These are phyloP conservation scores for Galerucella nymphaeae DNA, from an alignment of 2,888 invertebrate genomes.

Conservation along the genomic window DNA sequence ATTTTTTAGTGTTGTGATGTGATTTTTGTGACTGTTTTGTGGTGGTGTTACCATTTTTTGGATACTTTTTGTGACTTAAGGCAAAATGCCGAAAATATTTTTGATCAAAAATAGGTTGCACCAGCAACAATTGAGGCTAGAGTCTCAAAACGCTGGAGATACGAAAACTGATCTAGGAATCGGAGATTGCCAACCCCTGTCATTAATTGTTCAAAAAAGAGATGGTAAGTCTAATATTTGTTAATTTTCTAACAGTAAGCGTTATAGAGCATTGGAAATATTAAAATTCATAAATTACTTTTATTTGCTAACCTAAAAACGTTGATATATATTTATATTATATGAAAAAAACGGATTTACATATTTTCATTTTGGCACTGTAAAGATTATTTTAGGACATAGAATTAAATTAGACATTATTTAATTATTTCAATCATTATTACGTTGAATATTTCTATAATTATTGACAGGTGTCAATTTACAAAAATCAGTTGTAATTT, in stretches of 20 bases:
- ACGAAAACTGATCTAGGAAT: slow-evolving; percentile 72
- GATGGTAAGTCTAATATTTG: slow-evolving; percentile 61
- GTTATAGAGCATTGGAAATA: no score
- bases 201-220: slow-evolving; percentile 69
- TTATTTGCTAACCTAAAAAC: no score
- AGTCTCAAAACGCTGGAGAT: slow-evolving; percentile 81
- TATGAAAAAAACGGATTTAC: no score
- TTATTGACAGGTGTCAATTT: no score
- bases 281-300: no score
- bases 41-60: slow-evolving; percentile 31
- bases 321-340: no score
- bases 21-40: slow-evolving; percentile 31
- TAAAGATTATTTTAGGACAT: no score
- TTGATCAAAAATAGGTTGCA: slow-evolving; percentile 90
- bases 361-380: no score
- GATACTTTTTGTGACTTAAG: slow-evolving; percentile 37
- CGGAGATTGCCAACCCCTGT: slow-evolving; percentile 69
- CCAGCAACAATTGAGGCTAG: slow-evolving; percentile 89
- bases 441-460: no score
- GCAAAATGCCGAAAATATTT: slow-evolving; percentile 90
- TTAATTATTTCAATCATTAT: no score
- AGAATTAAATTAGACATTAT: no score
- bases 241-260: not conserved
- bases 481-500: no score
- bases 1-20: slow-evolving; percentile 35